These are phyloP conservation scores for Salpingus planirostris DNA, from an alignment of 2,888 invertebrate genomes.

Conservation along the genomic window DNA sequence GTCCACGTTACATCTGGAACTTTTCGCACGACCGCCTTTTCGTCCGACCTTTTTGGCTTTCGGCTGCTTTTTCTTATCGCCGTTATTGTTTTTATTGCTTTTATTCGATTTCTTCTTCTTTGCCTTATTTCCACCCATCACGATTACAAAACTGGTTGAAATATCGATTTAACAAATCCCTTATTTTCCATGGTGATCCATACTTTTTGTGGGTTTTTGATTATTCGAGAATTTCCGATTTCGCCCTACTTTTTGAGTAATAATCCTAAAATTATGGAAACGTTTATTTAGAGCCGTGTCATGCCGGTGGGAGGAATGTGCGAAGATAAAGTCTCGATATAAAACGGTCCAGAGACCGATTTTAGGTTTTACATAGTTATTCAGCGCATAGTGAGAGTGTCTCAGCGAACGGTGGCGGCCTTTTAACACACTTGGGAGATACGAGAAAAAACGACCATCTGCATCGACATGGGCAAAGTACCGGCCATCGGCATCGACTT, in stretches of 20 bases:
- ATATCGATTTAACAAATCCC: too few species aligned
- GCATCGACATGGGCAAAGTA: constrained; percentile 21
- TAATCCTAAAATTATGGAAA: constrained; percentile 4
- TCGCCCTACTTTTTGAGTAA: constrained; percentile 8
- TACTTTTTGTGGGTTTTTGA: too few species aligned
- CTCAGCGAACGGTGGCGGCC: background rate
- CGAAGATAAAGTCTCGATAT: constrained; percentile 1
- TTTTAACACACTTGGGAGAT: background rate
- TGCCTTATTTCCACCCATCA: too few species aligned
- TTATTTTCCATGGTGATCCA: too few species aligned
- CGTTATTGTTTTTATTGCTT: constrained; percentile 44
- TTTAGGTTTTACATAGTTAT: constrained; percentile 2
- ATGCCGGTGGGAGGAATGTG: constrained; percentile 7
- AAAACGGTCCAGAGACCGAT: constrained; percentile 4
- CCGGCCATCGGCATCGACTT: constrained; percentile 48
- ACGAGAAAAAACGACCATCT: background rate
- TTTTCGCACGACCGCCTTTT: constrained; percentile 49
- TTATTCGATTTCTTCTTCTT: constrained; percentile 38
- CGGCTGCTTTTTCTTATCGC: constrained; percentile 19
- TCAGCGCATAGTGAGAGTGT: too few species aligned
- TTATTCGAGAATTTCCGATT: background rate
- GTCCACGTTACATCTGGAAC: constrained; percentile 66
- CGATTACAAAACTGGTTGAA: too few species aligned
- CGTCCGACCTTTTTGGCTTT: constrained; percentile 45
- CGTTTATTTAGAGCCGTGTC: constrained; percentile 4